Base-by-base conservation (phyloP, 2,113 vertebrate species). In the Toxotes jaculatrix region DNA sequence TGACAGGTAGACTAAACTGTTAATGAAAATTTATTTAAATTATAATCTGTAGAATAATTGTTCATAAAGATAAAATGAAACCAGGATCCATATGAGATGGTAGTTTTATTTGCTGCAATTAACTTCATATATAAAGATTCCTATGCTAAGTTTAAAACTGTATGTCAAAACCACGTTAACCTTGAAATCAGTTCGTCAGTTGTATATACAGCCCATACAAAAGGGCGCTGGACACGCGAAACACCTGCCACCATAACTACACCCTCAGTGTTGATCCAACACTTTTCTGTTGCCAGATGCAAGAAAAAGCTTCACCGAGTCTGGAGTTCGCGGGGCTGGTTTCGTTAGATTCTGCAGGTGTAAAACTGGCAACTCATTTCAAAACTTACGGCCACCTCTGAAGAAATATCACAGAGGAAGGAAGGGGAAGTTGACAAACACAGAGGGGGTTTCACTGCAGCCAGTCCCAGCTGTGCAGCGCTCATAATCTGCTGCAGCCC, bases 401-500 rank as follows among this genome's bases (percentile, higher is more conserved):
- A 27, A 43, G 21, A 87, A 80, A 75, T 34, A 17, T 64, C 0
- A 31, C 45, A 64, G 64, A 74, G 42, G 17, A 27, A 88, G 89
- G 87, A 91, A 88, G 77, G 80, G 88, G 89, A 89, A 84, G 89
- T 87, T 62, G 7, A 66, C 27, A 0, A 17, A 11, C 38, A 23
- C 62, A 38, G 74, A 62, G 77, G 67, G 80, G 79, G 63, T 74
- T 86, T 79, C 68, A 59, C 27, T n/a, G n/a, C 77, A 32, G 51
- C 59, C 63, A 16, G 11, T 53, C 71, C 67, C 77, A 67, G 77
- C 64, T 56, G 72, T 9, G 55, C 61, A 13, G 74, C 21, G 43
- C 72, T 84, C 64, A 23, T 74, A 71, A 84, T 4, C 51, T 59
- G 83, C 82, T 40, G 55, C 74, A 47, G 77, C 76, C n/a, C 55